phyloP scores from a whole-genome alignment of 2,888 invertebrate species.

The Odontomyia ornata region DNA sequence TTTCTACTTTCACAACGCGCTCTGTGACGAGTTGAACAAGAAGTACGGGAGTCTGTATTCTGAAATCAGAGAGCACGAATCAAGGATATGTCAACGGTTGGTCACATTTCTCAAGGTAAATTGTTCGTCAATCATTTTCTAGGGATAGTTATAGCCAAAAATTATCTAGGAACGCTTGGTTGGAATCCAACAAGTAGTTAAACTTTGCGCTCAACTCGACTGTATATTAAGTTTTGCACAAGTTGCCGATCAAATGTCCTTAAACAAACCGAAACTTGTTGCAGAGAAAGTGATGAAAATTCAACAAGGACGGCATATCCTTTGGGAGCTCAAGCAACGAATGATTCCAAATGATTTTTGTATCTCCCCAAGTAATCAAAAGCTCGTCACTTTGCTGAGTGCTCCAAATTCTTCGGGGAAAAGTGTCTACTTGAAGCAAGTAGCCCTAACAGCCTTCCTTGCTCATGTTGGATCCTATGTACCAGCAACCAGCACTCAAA shows the following conservation, averaged over 20 bases:
- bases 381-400: slow-evolving; percentile 79
- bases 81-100: slow-evolving; percentile 76
- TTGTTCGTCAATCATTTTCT: neutral
- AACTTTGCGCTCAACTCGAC: slow-evolving; percentile 65
- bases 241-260: slow-evolving; percentile 59
- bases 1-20: slow-evolving; percentile 62
- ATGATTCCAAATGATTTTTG: slow-evolving; percentile 50
- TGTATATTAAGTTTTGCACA: slow-evolving; percentile 63
- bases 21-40: slow-evolving; percentile 73
- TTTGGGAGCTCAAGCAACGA: slow-evolving; percentile 47
- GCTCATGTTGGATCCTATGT: slow-evolving; percentile 91
- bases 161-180: slow-evolving; percentile 55
- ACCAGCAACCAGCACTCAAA: slow-evolving; percentile 77
- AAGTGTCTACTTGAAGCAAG: slow-evolving; percentile 89
- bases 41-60: slow-evolving; percentile 81
- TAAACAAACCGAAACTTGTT: slow-evolving; percentile 61
- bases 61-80: slow-evolving; percentile 83
- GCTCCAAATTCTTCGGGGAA: slow-evolving; percentile 95
- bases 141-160: neutral
- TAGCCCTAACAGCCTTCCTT: slow-evolving; percentile 81
- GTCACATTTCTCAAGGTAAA: slow-evolving; percentile 70
- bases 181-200: slow-evolving; percentile 68
- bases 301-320: slow-evolving; percentile 54
- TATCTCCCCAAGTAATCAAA: slow-evolving; percentile 57
- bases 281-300: slow-evolving; percentile 59